phyloP scores from a whole-genome alignment of 2,797 vertebrate species.

The Siniperca undulata region DNA sequence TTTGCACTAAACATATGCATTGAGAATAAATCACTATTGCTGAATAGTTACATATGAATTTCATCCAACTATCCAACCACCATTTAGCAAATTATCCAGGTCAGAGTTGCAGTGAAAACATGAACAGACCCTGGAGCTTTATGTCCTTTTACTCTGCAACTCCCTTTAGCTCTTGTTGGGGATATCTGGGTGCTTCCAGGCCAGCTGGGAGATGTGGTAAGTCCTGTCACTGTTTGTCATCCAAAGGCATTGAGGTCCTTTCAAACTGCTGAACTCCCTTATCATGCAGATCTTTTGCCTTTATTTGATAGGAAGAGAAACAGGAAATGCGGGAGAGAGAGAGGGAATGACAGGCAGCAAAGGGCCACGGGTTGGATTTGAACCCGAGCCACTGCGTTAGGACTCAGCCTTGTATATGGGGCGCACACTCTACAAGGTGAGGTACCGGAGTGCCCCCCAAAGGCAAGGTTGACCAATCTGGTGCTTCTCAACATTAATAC shows the following conservation, averaged over 20 bases:
- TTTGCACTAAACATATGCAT: not conserved
- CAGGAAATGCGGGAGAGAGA: too few species aligned
- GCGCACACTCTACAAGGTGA: too few species aligned
- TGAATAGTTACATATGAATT: not conserved
- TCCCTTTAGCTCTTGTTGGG: not conserved
- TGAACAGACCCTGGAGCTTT: too few species aligned
- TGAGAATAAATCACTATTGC: not conserved
- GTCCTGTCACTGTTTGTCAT: not conserved
- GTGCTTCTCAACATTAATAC: not conserved
- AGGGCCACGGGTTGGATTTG: too few species aligned
- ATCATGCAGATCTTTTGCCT: too few species aligned
- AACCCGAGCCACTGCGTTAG: too few species aligned
- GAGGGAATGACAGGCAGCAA: too few species aligned
- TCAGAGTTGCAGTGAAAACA: not conserved
- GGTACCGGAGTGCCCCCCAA: too few species aligned
- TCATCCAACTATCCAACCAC: not conserved
- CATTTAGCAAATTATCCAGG: not conserved
- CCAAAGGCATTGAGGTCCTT: slow-evolving; percentile 1
- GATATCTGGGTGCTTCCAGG: slow-evolving; percentile 17
- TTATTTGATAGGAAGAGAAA: too few species aligned
- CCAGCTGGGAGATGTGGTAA: not conserved
- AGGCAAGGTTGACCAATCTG: not conserved
- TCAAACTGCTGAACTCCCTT: slow-evolving; percentile 31
- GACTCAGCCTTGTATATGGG: too few species aligned
- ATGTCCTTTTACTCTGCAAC: not conserved